Base-by-base conservation (phyloP, 1,140 invertebrate species). In the Aphaenogaster floridana region DNA sequence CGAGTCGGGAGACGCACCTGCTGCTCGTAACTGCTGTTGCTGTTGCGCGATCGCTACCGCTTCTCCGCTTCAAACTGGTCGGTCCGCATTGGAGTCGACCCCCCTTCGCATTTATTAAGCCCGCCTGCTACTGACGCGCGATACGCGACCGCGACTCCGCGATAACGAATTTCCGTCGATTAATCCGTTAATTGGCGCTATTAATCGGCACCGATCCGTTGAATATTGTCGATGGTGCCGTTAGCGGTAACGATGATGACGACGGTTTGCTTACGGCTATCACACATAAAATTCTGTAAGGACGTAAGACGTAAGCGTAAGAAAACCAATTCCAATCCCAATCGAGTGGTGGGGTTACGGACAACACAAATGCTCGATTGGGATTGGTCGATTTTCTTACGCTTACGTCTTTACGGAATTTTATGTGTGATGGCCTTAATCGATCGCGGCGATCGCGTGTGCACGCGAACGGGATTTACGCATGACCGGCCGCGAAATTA, bases 151-250 rank as follows among this genome's bases (percentile, higher is more conserved):
- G 7, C 5, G 7, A 11, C 42, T 4, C 9, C 2, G 8, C 2
- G n/a, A 8, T 88, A 88, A 90, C 68, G 89, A 90, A 90, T 90
- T 81, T 80, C 80, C 76, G 28, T 77, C 79, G 61, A 90, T 90
- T 88, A 77, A 21, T 36, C 1, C 45, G 86, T 63, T 90, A 80
- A 88, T 79, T 21, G 66, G n/a, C 28, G 21, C 59, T 54, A 89
- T 90, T 81, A 77, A 90, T 84, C 34, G 48, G 21, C 11, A 28
- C 9, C 64, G 86, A 87, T 57, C 52, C 28, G 42, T 45, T 54
- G 54, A 48, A 48, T 39, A 13, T 17, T 50, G 42, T 68, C 28
- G 9, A 69, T 52, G 48, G 13, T 50, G 57, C 76, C 79, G 39
- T 71, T 71, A 81, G 59, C 52, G 52, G n/a, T 13, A 36, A 85